Conservation (phyloP, 2,797 vertebrate species). For the Pachyuromys duprasi region DNA sequence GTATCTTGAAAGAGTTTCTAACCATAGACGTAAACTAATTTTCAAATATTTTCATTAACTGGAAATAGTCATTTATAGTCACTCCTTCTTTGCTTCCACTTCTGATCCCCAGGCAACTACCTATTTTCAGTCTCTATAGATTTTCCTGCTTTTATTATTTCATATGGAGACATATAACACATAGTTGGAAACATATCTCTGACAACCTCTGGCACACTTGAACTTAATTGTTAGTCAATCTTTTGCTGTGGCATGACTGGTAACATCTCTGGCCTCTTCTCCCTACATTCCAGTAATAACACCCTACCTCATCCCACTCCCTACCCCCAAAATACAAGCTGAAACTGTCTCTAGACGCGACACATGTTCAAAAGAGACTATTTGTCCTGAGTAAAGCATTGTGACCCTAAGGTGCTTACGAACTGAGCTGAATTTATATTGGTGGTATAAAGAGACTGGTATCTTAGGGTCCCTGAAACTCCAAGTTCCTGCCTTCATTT, state of each 20-base stretch:
- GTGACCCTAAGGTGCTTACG: background rate
- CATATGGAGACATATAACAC: background rate
- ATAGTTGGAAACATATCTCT: background rate
- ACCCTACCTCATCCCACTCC: background rate
- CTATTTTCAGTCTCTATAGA: background rate
- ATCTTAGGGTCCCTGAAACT: background rate
- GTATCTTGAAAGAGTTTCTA: conserved; percentile 3
- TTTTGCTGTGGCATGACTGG: background rate
- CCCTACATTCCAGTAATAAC: background rate
- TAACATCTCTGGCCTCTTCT: background rate
- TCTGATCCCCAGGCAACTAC: background rate
- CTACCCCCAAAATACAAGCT: background rate
- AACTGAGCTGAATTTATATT: background rate
- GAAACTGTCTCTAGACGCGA: background rate
- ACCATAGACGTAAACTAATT: background rate
- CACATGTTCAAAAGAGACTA: background rate
- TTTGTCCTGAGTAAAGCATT: background rate
- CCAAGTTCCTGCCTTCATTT: background rate
- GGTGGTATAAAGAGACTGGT: background rate
- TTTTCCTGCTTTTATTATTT: conserved; percentile 35
- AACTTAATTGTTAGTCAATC: background rate
- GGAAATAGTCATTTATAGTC: background rate
- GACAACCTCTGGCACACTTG: background rate
- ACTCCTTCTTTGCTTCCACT: background rate
- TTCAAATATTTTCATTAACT: conserved; percentile 6